Conservation (phyloP, 37 sponge, comb jelly and placozoan species). For the Dysidea cf. avara region DNA sequence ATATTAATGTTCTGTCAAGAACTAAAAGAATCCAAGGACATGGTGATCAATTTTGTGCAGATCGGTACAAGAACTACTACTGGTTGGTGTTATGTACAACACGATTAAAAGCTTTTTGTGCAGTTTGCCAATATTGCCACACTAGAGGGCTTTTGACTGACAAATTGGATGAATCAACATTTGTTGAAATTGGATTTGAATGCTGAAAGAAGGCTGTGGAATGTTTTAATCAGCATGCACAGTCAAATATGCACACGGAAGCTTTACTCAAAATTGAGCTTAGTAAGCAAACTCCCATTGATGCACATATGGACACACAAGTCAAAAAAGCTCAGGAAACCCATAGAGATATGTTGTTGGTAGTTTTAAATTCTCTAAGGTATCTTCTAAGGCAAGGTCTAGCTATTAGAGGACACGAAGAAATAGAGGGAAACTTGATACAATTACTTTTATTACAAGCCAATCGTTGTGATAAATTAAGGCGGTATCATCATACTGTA, state of each 20-base stretch:
- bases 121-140: constrained; percentile 5
- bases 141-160: neutral
- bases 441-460: constrained; percentile 20
- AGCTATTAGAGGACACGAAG: constrained; percentile 23
- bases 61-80: no score
- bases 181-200: constrained; percentile 16
- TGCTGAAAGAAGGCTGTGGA: constrained; percentile 33
- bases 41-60: no score
- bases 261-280: constrained; percentile 19
- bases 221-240: constrained; percentile 7
- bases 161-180: constrained; percentile 13
- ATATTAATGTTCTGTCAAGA: no score
- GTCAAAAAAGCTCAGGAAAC: constrained; percentile 11
- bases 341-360: constrained; percentile 4
- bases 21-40: no score
- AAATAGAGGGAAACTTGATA: constrained; percentile 24
- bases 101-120: constrained; percentile 14
- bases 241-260: constrained; percentile 28
- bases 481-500: no score
- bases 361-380: constrained; percentile 8
- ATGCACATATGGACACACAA: constrained; percentile 1
- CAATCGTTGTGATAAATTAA: neutral
- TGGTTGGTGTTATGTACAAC: neutral
- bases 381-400: constrained; percentile 23
- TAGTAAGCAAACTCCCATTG: constrained; percentile 1